Conservation (phyloP, 2,113 vertebrate species). For the Heloderma charlesbogerti region DNA sequence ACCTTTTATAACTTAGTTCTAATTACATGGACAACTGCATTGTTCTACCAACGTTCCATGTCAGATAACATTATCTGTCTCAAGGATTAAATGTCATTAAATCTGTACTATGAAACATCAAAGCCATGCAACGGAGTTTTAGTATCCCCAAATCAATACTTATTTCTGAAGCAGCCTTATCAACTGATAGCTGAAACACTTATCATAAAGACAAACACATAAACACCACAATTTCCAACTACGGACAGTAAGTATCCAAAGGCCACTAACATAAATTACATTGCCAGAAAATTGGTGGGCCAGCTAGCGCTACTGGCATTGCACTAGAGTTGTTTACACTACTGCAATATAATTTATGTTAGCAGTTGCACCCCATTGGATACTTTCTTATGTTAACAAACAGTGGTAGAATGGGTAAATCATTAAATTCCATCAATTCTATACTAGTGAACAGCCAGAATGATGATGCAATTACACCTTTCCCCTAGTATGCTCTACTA, state of each 20-base stretch:
- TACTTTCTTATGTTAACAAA: not conserved
- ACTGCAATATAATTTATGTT: no score
- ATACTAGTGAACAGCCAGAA: not conserved
- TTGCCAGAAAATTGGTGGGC: no score
- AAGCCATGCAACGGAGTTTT: conserved; percentile 25
- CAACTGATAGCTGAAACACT: not conserved
- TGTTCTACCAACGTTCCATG: conserved; percentile 36
- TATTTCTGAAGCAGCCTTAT: conserved; percentile 13
- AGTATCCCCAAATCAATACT: not conserved
- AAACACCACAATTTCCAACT: not conserved
- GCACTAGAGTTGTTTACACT: no score
- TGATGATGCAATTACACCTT: not conserved
- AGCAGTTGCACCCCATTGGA: no score
- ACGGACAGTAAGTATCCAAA: no score
- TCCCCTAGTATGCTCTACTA: not conserved
- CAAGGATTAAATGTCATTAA: conserved; percentile 33
- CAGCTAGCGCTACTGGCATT: no score
- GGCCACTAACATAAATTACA: no score
- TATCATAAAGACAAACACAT: not conserved
- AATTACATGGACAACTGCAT: conserved; percentile 27
- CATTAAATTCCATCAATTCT: not conserved
- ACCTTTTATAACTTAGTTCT: conserved; percentile 35
- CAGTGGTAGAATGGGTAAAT: not conserved
- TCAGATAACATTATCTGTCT: conserved; percentile 40
- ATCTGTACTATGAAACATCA: conserved; percentile 22